Base-by-base conservation (phyloP, 2,797 vertebrate species). In the Dipus sagitta region DNA sequence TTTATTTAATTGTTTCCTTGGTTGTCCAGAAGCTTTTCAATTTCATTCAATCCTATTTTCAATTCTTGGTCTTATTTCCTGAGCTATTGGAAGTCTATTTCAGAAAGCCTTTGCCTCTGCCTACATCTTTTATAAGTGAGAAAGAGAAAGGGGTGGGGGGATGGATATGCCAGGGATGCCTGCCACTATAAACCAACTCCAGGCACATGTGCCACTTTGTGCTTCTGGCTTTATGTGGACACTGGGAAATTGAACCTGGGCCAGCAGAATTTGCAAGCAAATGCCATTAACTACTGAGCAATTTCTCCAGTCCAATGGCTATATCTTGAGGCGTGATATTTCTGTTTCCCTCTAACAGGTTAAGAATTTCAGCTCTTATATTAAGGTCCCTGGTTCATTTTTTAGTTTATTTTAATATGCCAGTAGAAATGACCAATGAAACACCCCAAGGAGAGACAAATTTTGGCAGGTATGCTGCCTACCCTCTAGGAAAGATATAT, bases 391-490 rank as follows among this genome's bases (percentile, higher is more conserved):
- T 72, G 17, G 24, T 72, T 20, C 52, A 38, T 20, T 85, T 72
- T 72, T 72, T 26, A 12, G 47, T 18, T 75, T 71, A 71, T 75
- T 82, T 78, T 84, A 77, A 80, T 42, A 64, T 70, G 58, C 76
- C 79, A 75, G 26, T 92, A 52, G 24, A 92, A 75, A 32, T 5
- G 38, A 34, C 54, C 17, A 64, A 47, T 76, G 84, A 96, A 95
- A 92, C 62, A 81, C 71, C 75, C 72, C 30, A 82, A 30, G 78
- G 70, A 58, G 82, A 92, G 94, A 90, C 30, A 92, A 28, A n/a
- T 80, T 92, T 79, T 86, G 80, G 91, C 81, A 58, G 54, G 13
- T 67, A 17, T 70, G 11, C 58, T 70, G 6, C 38, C 3, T 70
- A 28, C 65, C 71, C 28, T 13, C 15, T 15, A 26, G 62, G 47